Conservation (phyloP, 2,113 vertebrate species). For the Eclectus roratus region DNA sequence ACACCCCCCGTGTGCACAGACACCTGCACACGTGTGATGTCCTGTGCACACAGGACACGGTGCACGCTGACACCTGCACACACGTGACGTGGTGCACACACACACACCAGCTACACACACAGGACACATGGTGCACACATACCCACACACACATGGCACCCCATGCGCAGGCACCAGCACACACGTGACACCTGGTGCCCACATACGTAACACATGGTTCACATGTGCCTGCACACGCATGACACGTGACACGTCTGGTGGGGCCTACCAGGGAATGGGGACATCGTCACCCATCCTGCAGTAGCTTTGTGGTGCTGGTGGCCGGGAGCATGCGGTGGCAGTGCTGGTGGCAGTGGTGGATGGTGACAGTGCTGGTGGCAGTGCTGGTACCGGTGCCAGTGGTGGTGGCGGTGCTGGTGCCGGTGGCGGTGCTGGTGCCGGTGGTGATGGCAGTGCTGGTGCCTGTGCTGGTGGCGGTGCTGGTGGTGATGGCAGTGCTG, state of each 20-base stretch:
- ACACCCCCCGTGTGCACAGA: too few relatives aligned
- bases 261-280: background rate
- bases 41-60: accelerated
- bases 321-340: accelerated
- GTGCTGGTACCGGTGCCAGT: background rate
- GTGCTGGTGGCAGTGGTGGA: accelerated
- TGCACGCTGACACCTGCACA: background rate
- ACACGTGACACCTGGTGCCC: too few relatives aligned
- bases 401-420: background rate
- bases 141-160: accelerated
- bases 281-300: background rate
- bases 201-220: too few relatives aligned
- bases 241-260: background rate
- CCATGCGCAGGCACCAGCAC: accelerated
- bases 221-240: accelerated
- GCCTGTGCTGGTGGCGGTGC: accelerated
- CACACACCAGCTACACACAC: too few relatives aligned
- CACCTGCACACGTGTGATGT: background rate
- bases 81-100: background rate
- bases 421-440: accelerated
- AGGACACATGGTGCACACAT: accelerated
- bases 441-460: too few relatives aligned
- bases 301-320: accelerated
- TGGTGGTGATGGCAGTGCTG: background rate
- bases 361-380: background rate